phyloP scores from a whole-genome alignment of 2,113 vertebrate species.

The Ibidorhyncha struthersii region DNA sequence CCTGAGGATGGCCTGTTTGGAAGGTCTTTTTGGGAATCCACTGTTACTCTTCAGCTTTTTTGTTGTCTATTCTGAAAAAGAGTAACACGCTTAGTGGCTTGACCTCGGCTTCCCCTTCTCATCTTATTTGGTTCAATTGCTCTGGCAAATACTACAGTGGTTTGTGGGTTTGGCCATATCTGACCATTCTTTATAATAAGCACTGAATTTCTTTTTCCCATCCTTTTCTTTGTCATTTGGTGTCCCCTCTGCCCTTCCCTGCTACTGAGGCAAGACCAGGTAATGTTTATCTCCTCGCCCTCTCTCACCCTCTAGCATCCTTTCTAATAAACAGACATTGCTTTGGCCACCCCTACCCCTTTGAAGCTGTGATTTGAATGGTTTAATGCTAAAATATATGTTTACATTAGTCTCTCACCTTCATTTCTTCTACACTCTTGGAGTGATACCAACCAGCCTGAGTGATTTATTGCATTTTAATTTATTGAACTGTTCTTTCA shows the following conservation, averaged over 20 bases:
- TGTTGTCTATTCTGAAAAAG: not conserved
- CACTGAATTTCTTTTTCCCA: not conserved
- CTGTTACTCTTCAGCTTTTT: not conserved
- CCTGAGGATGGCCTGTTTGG: not conserved
- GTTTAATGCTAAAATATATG: not conserved
- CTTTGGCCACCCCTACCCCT: not conserved
- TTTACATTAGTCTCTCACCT: not conserved
- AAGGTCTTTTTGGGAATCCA: not conserved
- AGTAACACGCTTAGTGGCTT: not conserved
- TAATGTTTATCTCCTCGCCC: not conserved
- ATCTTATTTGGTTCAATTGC: not conserved
- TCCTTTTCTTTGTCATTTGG: not conserved
- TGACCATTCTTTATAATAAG: not conserved
- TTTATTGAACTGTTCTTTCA: slow-evolving; percentile 41
- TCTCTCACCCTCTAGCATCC: not conserved
- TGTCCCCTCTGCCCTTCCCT: not conserved
- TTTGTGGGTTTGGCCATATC: not conserved
- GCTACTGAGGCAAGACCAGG: not conserved
- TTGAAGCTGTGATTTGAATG: not conserved
- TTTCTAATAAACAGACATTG: not conserved
- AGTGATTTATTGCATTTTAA: slow-evolving; percentile 51
- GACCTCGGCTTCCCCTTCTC: not conserved
- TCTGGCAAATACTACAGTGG: not conserved
- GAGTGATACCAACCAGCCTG: slow-evolving; percentile 14
- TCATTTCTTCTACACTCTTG: not conserved